These are phyloP conservation scores for Melitaea athalia DNA, from an alignment of 2,888 invertebrate genomes.

Conservation along the genomic window DNA sequence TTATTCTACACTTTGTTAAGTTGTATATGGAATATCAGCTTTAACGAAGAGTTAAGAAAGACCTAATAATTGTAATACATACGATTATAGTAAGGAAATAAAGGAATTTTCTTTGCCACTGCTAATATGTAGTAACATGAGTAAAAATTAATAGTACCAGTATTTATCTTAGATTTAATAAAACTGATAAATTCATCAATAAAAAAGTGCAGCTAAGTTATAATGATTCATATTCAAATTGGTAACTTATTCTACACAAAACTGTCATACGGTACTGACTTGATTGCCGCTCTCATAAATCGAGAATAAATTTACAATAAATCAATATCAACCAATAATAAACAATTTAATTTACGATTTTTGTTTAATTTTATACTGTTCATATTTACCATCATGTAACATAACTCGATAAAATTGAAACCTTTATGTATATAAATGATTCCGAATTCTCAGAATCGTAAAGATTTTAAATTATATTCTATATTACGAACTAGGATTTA, in stretches of 20 bases:
- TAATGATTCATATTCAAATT: no score
- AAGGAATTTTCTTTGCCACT: no score
- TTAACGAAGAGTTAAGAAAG: no score
- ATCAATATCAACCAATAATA: background rate
- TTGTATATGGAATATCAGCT: background rate
- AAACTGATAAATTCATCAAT: no score
- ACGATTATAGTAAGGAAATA: no score
- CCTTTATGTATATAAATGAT: background rate
- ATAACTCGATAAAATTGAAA: background rate
- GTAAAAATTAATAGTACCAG: no score
- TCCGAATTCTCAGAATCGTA: background rate
- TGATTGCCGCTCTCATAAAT: no score
- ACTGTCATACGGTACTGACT: no score
- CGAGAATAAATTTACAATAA: background rate
- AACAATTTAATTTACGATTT: background rate
- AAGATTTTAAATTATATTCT: background rate
- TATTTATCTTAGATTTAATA: no score
- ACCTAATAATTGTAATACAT: background rate
- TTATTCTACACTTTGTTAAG: background rate
- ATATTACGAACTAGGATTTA: constrained; percentile 1
- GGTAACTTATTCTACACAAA: no score
- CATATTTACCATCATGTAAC: constrained; percentile 1
- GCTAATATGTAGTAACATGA: no score
- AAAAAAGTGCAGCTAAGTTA: no score
- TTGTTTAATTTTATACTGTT: background rate